Percentiles rank a stretch among this genome's conserved stretches.
Conservation (phyloP, 2,797 vertebrate species). For the Pseudochirops corinnae region DNA sequence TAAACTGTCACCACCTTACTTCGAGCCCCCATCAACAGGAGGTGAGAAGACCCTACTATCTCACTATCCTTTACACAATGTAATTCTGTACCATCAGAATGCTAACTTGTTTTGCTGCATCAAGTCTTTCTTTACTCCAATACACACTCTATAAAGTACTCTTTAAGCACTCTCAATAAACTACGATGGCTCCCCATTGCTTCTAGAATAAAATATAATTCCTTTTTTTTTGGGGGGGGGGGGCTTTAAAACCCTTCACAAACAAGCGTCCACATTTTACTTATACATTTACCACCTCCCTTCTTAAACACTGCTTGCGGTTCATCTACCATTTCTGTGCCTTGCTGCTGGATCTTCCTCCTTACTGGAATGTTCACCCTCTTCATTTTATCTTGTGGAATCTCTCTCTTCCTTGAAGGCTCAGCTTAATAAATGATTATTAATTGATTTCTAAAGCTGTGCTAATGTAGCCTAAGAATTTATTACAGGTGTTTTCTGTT, state of each 20-base stretch:
- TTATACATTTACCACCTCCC: neutral
- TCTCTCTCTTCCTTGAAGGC: neutral
- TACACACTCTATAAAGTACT: no score
- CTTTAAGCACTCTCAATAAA: no score
- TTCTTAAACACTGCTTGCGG: neutral
- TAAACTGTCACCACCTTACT: neutral
- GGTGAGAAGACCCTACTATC: neutral
- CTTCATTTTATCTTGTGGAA: neutral
- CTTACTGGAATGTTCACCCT: neutral
- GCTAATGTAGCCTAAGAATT: neutral
- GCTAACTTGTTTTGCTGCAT: neutral
- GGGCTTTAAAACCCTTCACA: neutral
- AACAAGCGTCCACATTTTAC: neutral
- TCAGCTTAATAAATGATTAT: neutral
- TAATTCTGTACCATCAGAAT: neutral
- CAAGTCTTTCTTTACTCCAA: neutral
- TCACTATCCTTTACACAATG: fast-evolving
- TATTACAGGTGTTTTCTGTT: no score
- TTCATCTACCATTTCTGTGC: neutral
- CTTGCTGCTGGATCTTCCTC: neutral
- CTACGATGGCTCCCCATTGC: no score
- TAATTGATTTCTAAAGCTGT: neutral
- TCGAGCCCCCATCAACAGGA: neutral
- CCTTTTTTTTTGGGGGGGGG: no score
- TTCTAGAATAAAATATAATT: no score